A percentile compares a stretch with the other conserved stretches of the same genome.
Conservation (phyloP, 2,113 vertebrate genomes). For the Clinocottus analis region DNA sequence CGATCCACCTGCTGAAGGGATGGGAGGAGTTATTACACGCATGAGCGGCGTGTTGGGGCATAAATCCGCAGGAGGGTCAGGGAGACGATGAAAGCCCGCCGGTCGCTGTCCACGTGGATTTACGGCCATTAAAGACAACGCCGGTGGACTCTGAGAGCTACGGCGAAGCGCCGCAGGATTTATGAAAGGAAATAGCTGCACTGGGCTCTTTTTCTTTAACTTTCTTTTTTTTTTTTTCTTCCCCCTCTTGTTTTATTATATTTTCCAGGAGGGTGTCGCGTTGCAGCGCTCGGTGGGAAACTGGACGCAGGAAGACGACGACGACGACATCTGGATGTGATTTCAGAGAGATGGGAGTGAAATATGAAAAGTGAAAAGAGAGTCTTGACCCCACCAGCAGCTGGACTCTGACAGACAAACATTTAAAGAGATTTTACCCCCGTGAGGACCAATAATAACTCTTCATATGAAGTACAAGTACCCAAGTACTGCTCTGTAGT, state of each 20-base stretch:
- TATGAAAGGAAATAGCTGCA: conserved; percentile 83
- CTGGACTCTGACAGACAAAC: conserved; percentile 30
- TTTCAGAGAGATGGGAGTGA: conserved; percentile 74
- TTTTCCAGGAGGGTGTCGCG: conserved; percentile 85
- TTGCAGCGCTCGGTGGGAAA: conserved; percentile 80
- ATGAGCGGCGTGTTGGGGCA: conserved; percentile 27
- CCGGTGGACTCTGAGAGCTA: conserved; percentile 39
- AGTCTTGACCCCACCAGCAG: not conserved
- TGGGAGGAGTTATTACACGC: conserved; percentile 67
- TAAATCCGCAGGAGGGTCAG: conserved; percentile 65
- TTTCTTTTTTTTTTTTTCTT: too few relatives aligned
- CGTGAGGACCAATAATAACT: conserved; percentile 1
- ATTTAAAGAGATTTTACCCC: conserved; percentile 9
- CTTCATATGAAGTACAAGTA: not conserved
- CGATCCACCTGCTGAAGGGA: conserved; percentile 47
- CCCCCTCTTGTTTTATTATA: conserved; percentile 80
- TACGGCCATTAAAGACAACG: conserved; percentile 74
- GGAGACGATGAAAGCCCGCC: conserved; percentile 65
- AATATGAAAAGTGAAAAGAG: conserved; percentile 77
- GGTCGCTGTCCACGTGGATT: conserved; percentile 72
- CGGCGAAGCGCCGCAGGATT: conserved; percentile 73
- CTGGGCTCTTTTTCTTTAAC: conserved; percentile 57
- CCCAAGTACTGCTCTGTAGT: not conserved
- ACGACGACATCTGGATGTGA: conserved; percentile 85
- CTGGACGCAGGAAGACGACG: conserved; percentile 77